A percentile compares a stretch with the other conserved stretches of the same genome.
phyloP scores from a whole-genome alignment of 2,797 vertebrate species.

The Hydrolagus colliei region DNA sequence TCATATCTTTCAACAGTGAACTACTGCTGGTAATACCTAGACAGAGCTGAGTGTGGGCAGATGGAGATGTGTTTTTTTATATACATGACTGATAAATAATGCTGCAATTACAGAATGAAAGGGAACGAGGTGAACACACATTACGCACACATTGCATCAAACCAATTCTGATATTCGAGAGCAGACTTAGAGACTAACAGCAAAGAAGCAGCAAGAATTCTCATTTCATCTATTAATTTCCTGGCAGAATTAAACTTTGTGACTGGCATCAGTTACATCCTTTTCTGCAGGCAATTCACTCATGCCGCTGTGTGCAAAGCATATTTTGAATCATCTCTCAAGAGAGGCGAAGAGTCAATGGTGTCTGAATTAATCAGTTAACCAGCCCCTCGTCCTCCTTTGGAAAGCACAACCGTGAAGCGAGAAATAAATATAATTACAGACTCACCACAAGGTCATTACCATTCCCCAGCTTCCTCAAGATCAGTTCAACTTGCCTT shows the following conservation, averaged over 20 bases:
- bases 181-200: too few species aligned
- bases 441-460: conserved; percentile 18
- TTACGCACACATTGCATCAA: too few species aligned
- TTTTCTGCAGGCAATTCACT: neutral
- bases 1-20: neutral
- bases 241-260: neutral
- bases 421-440: neutral
- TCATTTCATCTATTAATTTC: neutral
- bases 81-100: too few species aligned
- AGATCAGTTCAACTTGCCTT: neutral
- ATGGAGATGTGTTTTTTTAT: too few species aligned
- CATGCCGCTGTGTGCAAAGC: too few species aligned
- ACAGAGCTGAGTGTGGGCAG: too few species aligned
- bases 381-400: neutral
- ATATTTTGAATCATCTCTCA: too few species aligned
- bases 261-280: neutral
- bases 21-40: too few species aligned
- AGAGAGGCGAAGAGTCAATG: neutral
- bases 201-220: neutral
- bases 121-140: too few species aligned
- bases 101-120: too few species aligned
- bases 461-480: neutral
- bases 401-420: neutral
- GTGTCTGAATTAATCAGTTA: neutral
- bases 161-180: too few species aligned